Conservation (phyloP, 2,113 vertebrate species). For the Tachycineta bicolor region DNA sequence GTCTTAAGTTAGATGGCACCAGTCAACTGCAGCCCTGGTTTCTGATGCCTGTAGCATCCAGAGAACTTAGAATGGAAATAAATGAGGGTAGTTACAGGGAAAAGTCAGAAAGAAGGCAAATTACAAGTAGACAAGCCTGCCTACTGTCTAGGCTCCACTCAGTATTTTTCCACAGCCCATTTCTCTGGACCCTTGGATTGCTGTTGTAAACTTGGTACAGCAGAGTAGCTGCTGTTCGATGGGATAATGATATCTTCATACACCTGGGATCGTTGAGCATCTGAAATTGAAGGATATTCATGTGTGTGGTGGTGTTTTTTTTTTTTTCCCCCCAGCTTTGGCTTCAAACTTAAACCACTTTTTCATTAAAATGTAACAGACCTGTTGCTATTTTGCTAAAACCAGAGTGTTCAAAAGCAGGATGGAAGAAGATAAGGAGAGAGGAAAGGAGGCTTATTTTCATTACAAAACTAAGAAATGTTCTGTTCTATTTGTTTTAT, state of each 20-base stretch:
- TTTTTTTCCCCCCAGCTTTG: not conserved
- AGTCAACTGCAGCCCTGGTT: not conserved
- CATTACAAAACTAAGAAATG: not conserved
- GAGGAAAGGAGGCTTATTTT: not conserved
- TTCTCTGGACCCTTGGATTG: not conserved
- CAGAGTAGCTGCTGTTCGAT: not conserved
- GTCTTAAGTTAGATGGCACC: too few species aligned
- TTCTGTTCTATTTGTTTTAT: not conserved
- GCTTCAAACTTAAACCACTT: not conserved
- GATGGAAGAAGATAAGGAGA: not conserved
- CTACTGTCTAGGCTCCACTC: not conserved
- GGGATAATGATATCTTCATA: not conserved
- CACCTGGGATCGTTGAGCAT: not conserved
- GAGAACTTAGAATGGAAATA: not conserved
- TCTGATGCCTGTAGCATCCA: not conserved
- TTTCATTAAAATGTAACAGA: not conserved
- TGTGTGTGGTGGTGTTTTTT: fast-evolving
- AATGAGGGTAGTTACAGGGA: not conserved
- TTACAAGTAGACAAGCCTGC: not conserved
- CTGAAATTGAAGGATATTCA: not conserved
- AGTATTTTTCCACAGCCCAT: not conserved
- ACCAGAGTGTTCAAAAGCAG: not conserved
- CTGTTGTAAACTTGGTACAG: not conserved
- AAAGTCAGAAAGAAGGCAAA: not conserved
- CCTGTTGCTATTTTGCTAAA: not conserved